Evolutionary conservation across 1,140 invertebrate genomes (phyloP).

Genomic region (Drosophila lowei): DNA sequence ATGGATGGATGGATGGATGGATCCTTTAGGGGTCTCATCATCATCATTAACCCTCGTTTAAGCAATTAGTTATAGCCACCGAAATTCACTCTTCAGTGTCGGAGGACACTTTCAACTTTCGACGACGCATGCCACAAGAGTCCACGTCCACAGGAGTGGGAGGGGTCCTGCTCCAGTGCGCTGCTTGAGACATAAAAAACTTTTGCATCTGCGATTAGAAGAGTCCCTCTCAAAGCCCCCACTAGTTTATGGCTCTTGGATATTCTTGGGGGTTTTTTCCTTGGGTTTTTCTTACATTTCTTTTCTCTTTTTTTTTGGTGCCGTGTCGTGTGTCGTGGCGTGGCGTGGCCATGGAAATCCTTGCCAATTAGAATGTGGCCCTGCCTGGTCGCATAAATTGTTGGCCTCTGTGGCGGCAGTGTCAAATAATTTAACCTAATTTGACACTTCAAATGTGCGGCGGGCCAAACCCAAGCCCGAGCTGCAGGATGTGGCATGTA

Average conservation of each 20-base stretch:
- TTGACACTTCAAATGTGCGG: conserved; percentile 79
- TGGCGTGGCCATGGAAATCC: conserved; percentile 1
- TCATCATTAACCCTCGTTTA: conserved; percentile 43
- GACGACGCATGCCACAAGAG: conserved; percentile 14
- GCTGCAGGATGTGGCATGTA: neutral
- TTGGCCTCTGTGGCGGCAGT: conserved; percentile 47
- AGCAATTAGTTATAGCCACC: conserved; percentile 31
- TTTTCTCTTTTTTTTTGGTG: conserved; percentile 1
- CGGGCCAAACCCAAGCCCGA: neutral
- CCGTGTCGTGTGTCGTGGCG: neutral
- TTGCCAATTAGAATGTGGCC: conserved; percentile 69
- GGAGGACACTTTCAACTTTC: conserved; percentile 33
- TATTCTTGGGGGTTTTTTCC: neutral
- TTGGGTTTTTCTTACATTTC: too few relatives aligned
- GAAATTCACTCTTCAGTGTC: neutral
- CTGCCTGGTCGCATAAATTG: conserved; percentile 66
- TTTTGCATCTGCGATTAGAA: conserved; percentile 44
- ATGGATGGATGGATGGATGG: too few relatives aligned
- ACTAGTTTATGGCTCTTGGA: conserved; percentile 58
- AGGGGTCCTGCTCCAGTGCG: neutral
- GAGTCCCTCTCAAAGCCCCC: too few relatives aligned
- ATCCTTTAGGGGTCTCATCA: conserved; percentile 1
- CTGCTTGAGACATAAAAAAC: conserved; percentile 44
- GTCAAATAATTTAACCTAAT: conserved; percentile 83
- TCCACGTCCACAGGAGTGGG: conserved; percentile 5